phyloP scores from a whole-genome alignment of 2,113 vertebrate species.

The Delphinapterus leucas region DNA sequence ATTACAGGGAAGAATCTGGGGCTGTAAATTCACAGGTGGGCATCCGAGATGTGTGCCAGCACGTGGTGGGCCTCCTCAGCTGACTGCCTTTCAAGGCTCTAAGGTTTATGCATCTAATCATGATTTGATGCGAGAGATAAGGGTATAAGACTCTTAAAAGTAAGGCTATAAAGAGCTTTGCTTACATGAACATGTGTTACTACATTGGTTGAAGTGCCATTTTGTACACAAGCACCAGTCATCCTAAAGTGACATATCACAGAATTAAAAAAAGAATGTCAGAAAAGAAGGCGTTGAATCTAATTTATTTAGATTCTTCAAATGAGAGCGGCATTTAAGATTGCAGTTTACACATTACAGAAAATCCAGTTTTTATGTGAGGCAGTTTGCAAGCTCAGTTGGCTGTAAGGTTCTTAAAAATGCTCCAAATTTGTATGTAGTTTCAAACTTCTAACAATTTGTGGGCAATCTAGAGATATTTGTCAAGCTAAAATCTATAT shows the following conservation, averaged over 20 bases:
- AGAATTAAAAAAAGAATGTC: not conserved
- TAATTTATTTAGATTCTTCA: not conserved
- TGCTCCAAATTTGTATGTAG: not conserved
- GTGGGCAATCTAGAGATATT: not conserved
- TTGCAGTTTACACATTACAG: not conserved
- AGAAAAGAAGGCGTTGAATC: not conserved
- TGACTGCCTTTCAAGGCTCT: not conserved
- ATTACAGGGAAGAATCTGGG: not conserved
- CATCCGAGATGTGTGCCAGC: not conserved
- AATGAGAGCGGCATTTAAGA: not conserved
- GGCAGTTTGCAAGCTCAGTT: not conserved
- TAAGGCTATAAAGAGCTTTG: not conserved
- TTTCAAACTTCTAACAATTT: not conserved
- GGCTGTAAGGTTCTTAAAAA: not conserved
- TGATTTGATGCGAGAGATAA: not conserved
- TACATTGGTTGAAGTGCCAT: not conserved
- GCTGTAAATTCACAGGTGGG: not conserved
- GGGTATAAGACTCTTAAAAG: not conserved
- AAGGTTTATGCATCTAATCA: not conserved
- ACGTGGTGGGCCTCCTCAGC: not conserved
- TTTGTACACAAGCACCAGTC: not conserved
- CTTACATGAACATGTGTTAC: not conserved
- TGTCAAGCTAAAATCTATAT: not conserved
- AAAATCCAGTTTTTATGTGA: not conserved
- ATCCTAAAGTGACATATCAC: not conserved